Conservation (phyloP, 2,888 invertebrate species). For the Amphipyra berbera region DNA sequence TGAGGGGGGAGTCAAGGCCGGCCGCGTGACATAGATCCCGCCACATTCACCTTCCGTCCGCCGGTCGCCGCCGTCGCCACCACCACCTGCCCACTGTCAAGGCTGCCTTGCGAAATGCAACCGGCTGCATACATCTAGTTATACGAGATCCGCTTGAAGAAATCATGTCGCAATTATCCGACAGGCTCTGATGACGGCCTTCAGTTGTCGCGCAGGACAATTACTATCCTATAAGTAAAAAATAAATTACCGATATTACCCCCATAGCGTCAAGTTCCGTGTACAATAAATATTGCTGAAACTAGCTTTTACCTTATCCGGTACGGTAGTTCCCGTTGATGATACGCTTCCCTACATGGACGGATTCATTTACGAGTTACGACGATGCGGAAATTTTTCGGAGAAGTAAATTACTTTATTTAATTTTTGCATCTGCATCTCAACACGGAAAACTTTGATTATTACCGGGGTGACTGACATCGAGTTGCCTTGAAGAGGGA, state of each 20-base stretch:
- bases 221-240: slow-evolving; percentile 50
- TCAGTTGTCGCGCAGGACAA: slow-evolving; percentile 62
- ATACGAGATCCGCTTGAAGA: slow-evolving; percentile 75
- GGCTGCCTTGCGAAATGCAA: slow-evolving; percentile 83
- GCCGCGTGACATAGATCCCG: slow-evolving; percentile 84
- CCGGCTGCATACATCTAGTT: slow-evolving; percentile 67
- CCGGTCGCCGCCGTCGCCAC: slow-evolving; percentile 64
- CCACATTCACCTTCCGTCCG: slow-evolving; percentile 87
- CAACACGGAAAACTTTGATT: slow-evolving; percentile 53
- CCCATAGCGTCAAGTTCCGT: slow-evolving; percentile 52
- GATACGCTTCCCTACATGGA: slow-evolving; percentile 40
- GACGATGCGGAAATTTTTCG: slow-evolving; percentile 50
- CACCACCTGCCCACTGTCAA: slow-evolving; percentile 84
- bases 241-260: slow-evolving; percentile 26
- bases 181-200: slow-evolving; percentile 68
- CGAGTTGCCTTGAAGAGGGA: slow-evolving; percentile 64
- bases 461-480: slow-evolving; percentile 70
- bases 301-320: slow-evolving; percentile 37
- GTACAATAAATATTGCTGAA: slow-evolving; percentile 38
- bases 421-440: slow-evolving; percentile 39
- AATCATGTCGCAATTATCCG: slow-evolving; percentile 72
- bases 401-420: slow-evolving; percentile 30
- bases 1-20: slow-evolving; percentile 86
- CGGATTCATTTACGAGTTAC: slow-evolving; percentile 21
- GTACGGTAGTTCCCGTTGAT: slow-evolving; percentile 44